These are phyloP conservation scores for Nasonia longicornis DNA, from an alignment of 1,140 invertebrate genomes.

Conservation along the genomic window DNA sequence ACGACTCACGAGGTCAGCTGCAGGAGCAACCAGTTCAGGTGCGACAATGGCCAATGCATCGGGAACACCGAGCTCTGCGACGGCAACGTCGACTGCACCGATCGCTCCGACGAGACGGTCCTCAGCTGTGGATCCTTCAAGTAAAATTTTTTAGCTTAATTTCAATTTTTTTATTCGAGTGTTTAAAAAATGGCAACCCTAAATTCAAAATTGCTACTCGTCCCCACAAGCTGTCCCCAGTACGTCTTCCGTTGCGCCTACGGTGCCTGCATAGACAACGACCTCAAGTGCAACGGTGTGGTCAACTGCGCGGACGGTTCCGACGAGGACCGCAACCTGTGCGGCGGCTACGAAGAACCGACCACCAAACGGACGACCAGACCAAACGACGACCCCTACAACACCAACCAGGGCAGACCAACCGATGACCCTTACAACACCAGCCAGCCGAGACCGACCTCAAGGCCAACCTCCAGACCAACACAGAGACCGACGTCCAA, in stretches of 20 bases:
- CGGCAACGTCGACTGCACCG: slow-evolving; percentile 70
- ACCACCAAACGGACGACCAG: background rate
- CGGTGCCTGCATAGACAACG: slow-evolving; percentile 72
- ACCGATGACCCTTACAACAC: background rate
- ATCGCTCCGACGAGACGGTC: slow-evolving; percentile 73
- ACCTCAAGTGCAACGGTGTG: slow-evolving; percentile 71
- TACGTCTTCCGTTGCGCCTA: slow-evolving; percentile 73
- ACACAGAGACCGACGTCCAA: background rate
- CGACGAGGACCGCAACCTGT: slow-evolving; percentile 72
- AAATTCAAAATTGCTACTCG: too few species aligned
- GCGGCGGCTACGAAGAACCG: slow-evolving; percentile 14
- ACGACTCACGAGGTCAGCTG: slow-evolving; percentile 43
- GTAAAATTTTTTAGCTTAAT: slow-evolving; percentile 41
- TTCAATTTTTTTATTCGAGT: background rate
- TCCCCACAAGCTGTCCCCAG: slow-evolving; percentile 59
- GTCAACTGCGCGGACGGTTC: slow-evolving; percentile 77
- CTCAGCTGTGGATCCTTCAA: slow-evolving; percentile 63
- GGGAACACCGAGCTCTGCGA: slow-evolving; percentile 64
- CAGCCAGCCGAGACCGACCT: slow-evolving; percentile 12
- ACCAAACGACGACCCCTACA: background rate
- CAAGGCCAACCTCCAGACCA: background rate
- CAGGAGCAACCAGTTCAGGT: slow-evolving; percentile 52
- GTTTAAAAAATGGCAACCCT: too few species aligned
- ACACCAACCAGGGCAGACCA: background rate
- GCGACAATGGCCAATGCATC: slow-evolving; percentile 63